Percentiles rank a stretch among this genome's conserved stretches.
Evolutionary conservation across 2,797 vertebrate species (phyloP).

Genomic region (Triplophysa bombifrons): DNA sequence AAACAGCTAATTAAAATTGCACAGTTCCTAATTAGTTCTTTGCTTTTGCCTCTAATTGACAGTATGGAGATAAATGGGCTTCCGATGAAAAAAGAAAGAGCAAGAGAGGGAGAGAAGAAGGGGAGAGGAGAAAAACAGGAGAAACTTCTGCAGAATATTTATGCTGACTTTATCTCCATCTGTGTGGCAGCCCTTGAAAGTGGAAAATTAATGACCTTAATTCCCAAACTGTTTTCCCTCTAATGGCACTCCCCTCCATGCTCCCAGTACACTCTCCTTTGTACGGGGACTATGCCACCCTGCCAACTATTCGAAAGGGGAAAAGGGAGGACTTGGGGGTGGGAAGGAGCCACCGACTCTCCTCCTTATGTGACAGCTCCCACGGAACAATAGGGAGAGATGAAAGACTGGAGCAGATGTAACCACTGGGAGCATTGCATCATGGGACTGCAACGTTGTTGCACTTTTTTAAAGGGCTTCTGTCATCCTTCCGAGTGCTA

Average conservation of each 20-base stretch:
- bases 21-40: constrained; percentile 99
- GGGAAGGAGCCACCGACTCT: constrained; percentile 89
- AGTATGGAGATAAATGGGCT: constrained; percentile 99
- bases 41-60: constrained; percentile 99
- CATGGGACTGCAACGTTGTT: constrained; percentile 89
- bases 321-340: constrained; percentile 85
- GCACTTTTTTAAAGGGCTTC: constrained; percentile 73
- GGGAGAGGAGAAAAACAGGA: constrained; percentile 88
- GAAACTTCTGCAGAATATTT: constrained; percentile 99
- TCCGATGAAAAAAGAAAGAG: constrained; percentile 85
- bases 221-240: constrained; percentile 99
- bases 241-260: constrained; percentile 91
- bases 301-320: constrained; percentile 93
- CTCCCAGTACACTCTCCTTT: constrained; percentile 89
- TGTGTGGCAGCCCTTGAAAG: constrained; percentile 99
- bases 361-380: constrained; percentile 98
- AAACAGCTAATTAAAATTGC: constrained; percentile 99
- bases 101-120: constrained; percentile 17
- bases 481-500: constrained; percentile 76
- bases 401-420: constrained; percentile 98
- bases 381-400: constrained; percentile 94
- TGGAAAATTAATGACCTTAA: constrained; percentile 99
- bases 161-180: constrained; percentile 99
- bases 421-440: constrained; percentile 95
- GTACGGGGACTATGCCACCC: constrained; percentile 88